A percentile compares a stretch with the other conserved stretches of the same genome.
Evolutionary conservation across 2,888 invertebrate species (phyloP).

Genomic region (Ethmia dodecea): DNA sequence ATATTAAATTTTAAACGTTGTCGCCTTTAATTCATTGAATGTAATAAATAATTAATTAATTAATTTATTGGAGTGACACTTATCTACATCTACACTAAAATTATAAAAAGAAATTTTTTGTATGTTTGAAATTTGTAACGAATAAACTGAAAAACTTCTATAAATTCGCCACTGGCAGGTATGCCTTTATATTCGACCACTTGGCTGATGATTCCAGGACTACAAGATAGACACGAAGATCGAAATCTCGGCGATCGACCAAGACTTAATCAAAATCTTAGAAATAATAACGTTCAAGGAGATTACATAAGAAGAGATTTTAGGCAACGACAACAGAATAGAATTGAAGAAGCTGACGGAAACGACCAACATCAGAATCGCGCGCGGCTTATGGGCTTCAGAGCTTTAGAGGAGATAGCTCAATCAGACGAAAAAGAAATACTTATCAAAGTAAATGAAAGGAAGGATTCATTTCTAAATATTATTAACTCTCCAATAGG

Average conservation of each 20-base stretch:
- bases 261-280: not conserved
- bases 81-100: too few relatives aligned
- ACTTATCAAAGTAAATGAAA: constrained; percentile 40
- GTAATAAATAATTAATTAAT: too few relatives aligned
- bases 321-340: not conserved
- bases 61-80: too few relatives aligned
- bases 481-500: constrained; percentile 31
- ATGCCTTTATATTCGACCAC: too few relatives aligned
- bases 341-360: not conserved
- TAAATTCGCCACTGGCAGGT: too few relatives aligned
- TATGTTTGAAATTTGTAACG: too few relatives aligned
- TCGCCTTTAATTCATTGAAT: too few relatives aligned
- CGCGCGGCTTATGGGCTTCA: constrained; percentile 23
- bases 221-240: not conserved
- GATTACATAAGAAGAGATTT: too few relatives aligned
- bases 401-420: constrained; percentile 42
- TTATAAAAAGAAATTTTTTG: too few relatives aligned
- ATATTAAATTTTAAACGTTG: too few relatives aligned
- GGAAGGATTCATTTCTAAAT: constrained; percentile 41
- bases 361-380: not conserved
- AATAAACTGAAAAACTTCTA: too few relatives aligned
- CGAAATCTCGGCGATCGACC: not conserved
- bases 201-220: too few relatives aligned
- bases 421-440: constrained; percentile 42
- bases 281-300: not conserved